Conservation (phyloP, 2,113 vertebrate genomes). For the Rousettus leschenaultii region DNA sequence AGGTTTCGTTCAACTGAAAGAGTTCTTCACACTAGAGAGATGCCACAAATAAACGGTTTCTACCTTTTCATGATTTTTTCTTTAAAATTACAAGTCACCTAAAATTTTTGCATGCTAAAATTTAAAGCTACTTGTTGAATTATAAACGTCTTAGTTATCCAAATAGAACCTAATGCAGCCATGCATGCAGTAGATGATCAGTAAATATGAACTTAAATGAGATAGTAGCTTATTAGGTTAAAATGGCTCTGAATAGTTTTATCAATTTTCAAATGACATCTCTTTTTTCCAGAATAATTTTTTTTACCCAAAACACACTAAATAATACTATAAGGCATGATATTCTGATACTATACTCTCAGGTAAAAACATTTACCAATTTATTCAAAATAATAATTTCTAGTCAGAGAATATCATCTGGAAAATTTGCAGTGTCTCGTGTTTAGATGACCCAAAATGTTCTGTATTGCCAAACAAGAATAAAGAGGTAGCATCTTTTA, state of each 20-base stretch:
- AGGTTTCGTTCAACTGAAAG: conserved; percentile 73
- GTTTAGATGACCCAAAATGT: not conserved
- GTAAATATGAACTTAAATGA: not conserved
- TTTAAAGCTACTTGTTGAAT: conserved; percentile 43
- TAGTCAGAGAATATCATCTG: not conserved
- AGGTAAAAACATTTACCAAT: not conserved
- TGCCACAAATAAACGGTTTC: conserved; percentile 60
- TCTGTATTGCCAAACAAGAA: not conserved
- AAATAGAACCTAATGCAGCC: not conserved
- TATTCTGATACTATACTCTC: not conserved
- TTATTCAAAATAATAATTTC: not conserved
- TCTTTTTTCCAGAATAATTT: conserved; percentile 5
- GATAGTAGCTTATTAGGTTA: not conserved
- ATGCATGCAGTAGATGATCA: not conserved
- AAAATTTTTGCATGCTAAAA: conserved; percentile 16
- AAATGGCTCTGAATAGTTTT: conserved; percentile 20
- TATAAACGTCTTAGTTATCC: conserved; percentile 2
- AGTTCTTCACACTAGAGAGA: conserved; percentile 39
- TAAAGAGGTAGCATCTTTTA: not conserved
- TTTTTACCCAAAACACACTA: not conserved
- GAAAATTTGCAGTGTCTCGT: not conserved
- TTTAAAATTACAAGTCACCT: conserved; percentile 57
- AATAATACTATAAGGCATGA: not conserved
- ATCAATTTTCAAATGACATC: not conserved
- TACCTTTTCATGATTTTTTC: not conserved